Percentiles rank a stretch among this genome's conserved stretches.
phyloP scores from a whole-genome alignment of 1,140 invertebrate species.

The Drosophila orena region DNA sequence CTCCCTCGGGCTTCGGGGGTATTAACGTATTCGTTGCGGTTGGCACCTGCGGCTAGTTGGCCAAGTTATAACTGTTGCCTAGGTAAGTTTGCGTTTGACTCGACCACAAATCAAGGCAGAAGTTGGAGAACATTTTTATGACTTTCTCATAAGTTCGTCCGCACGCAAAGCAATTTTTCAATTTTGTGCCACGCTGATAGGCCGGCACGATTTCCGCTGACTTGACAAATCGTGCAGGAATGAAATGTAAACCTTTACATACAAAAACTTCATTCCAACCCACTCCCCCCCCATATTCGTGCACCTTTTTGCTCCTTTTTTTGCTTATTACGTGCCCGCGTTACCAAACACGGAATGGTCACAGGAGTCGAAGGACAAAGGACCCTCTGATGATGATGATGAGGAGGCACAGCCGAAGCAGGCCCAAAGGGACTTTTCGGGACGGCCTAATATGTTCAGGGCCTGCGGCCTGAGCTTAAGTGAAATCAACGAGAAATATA shows the following conservation, averaged over 20 bases:
- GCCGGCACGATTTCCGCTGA: slow-evolving; percentile 83
- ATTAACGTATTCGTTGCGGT: slow-evolving; percentile 25
- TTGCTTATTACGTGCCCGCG: slow-evolving; percentile 65
- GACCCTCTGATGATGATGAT: slow-evolving; percentile 64
- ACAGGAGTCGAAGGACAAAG: slow-evolving; percentile 33
- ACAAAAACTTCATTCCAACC: slow-evolving; percentile 50
- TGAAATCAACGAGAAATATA: slow-evolving; percentile 74
- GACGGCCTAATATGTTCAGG: slow-evolving; percentile 70
- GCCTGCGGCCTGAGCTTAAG: slow-evolving; percentile 60
- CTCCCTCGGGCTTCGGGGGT: slow-evolving; percentile 40
- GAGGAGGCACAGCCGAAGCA: slow-evolving; percentile 49
- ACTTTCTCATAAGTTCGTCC: slow-evolving; percentile 73
- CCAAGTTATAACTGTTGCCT: slow-evolving; percentile 35
- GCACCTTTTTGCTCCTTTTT: slow-evolving; percentile 5
- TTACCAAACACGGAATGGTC: slow-evolving; percentile 54
- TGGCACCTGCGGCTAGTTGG: slow-evolving; percentile 53
- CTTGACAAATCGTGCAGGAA: slow-evolving; percentile 83
- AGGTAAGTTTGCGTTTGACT: slow-evolving; percentile 68
- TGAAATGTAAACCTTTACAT: slow-evolving; percentile 75
- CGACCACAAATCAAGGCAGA: slow-evolving; percentile 70
- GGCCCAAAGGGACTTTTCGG: slow-evolving; percentile 31
- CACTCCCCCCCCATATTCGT: background rate
- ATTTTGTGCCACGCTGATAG: slow-evolving; percentile 80
- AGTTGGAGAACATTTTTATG: slow-evolving; percentile 60
- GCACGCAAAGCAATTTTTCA: slow-evolving; percentile 81